phyloP scores from a whole-genome alignment of 2,888 invertebrate species.

The Scotopteryx bipunctaria region DNA sequence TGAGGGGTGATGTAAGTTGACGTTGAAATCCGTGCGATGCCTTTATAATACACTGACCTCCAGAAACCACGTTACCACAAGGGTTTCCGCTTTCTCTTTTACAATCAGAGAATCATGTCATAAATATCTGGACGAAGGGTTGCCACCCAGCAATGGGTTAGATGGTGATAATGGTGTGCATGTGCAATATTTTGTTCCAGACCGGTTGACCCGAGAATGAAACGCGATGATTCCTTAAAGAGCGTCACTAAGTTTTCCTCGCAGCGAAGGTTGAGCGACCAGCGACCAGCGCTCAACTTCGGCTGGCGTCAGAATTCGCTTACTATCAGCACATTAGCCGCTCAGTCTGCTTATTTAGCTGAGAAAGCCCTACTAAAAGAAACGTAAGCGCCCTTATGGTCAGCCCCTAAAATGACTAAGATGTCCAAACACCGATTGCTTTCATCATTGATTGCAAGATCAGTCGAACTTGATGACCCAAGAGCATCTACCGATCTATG shows the following conservation, averaged over 20 bases:
- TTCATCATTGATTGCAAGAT: too few relatives aligned
- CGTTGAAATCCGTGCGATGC: neutral
- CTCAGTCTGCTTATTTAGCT: constrained; percentile 53
- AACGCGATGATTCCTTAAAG: constrained; percentile 72
- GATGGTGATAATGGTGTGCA: too few relatives aligned
- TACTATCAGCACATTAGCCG: constrained; percentile 65
- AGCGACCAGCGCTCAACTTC: constrained; percentile 41
- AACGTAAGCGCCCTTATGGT: constrained; percentile 46
- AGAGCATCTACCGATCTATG: too few relatives aligned
- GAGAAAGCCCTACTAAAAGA: constrained; percentile 58
- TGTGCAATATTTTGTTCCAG: constrained; percentile 46
- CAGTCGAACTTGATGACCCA: too few relatives aligned
- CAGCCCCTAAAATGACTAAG: too few relatives aligned
- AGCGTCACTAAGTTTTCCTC: constrained; percentile 51
- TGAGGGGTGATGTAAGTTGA: constrained; percentile 13
- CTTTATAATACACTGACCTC: too few relatives aligned
- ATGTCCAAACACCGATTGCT: too few relatives aligned
- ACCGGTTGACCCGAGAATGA: constrained; percentile 72
- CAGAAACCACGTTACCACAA: too few relatives aligned
- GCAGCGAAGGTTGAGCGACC: constrained; percentile 45
- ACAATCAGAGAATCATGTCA: too few relatives aligned
- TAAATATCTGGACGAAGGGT: too few relatives aligned
- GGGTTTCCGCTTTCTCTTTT: too few relatives aligned
- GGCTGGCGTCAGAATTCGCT: constrained; percentile 68
- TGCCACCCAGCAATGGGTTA: too few relatives aligned